A percentile compares a stretch with the other conserved stretches of the same genome.
Conservation (phyloP, 1,140 invertebrate genomes). For the Rhopalosiphum padi region DNA sequence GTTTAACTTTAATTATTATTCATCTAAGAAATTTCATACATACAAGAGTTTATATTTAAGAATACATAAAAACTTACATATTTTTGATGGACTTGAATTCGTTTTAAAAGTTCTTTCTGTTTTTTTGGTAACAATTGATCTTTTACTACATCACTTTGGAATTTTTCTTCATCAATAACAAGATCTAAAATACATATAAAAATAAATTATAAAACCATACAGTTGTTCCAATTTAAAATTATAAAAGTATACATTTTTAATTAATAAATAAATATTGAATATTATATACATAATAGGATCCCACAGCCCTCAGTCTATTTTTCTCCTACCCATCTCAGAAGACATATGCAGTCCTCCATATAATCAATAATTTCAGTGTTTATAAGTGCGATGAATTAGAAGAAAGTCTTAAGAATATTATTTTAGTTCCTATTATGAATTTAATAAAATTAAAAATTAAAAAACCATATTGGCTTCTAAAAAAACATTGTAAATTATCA, state of each 20-base stretch:
- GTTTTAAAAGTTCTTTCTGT: conserved; percentile 48
- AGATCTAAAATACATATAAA: conserved; percentile 40
- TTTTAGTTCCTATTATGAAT: too few relatives aligned
- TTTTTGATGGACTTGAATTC: conserved; percentile 53
- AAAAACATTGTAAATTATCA: too few relatives aligned
- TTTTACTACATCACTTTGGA: conserved; percentile 36
- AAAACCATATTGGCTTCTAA: too few relatives aligned
- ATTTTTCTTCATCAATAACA: conserved; percentile 56
- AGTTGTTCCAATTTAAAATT: too few relatives aligned
- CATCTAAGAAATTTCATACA: neutral
- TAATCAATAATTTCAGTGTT: too few relatives aligned
- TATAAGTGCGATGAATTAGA: too few relatives aligned
- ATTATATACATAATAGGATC: neutral
- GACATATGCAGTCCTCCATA: too few relatives aligned
- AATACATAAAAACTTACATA: conserved; percentile 20
- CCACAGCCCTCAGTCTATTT: too few relatives aligned
- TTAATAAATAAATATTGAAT: neutral
- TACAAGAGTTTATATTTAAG: neutral
- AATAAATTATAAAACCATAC: too few relatives aligned
- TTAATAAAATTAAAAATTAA: too few relatives aligned
- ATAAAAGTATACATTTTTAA: neutral
- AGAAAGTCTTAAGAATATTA: too few relatives aligned
- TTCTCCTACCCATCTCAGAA: too few relatives aligned
- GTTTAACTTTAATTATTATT: neutral
- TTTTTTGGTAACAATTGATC: conserved; percentile 50